A percentile compares a stretch with the other conserved stretches of the same genome.
These are phyloP conservation scores for Poecilia picta DNA, from an alignment of 2,797 vertebrate species.

Conservation along the genomic window DNA sequence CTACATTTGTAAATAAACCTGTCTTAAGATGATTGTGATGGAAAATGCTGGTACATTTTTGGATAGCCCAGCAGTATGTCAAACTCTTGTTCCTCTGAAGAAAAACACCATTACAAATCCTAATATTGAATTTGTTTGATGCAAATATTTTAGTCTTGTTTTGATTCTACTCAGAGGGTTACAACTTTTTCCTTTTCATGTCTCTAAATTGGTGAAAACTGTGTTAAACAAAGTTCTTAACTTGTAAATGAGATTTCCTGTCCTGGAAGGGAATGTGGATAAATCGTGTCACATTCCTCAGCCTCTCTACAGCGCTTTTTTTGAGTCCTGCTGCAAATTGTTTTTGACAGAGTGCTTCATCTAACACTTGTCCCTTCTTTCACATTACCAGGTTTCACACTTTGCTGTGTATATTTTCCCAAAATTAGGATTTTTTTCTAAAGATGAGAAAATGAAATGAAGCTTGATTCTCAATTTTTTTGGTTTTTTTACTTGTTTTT, in stretches of 20 bases:
- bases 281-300: constrained; percentile 77
- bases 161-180: not conserved
- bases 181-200: not conserved
- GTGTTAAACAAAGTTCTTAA: not conserved
- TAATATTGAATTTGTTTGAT: not conserved
- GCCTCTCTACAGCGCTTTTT: constrained; percentile 30
- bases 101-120: not conserved
- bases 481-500: not conserved
- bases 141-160: not conserved
- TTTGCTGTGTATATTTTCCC: not conserved
- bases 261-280: constrained; percentile 70
- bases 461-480: not conserved
- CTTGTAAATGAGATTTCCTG: constrained; percentile 29
- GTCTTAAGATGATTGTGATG: not conserved
- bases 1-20: not conserved
- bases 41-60: not conserved
- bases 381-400: constrained; percentile 3
- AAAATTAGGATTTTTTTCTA: not conserved
- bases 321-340: constrained; percentile 76
- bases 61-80: not conserved
- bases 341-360: constrained; percentile 18
- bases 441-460: not conserved
- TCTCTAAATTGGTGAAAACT: not conserved
- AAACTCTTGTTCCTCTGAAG: not conserved
- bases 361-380: constrained; percentile 16